These are phyloP conservation scores for Steinernema hermaphroditum DNA, from an alignment of 2,888 invertebrate species.

Conservation along the genomic window DNA sequence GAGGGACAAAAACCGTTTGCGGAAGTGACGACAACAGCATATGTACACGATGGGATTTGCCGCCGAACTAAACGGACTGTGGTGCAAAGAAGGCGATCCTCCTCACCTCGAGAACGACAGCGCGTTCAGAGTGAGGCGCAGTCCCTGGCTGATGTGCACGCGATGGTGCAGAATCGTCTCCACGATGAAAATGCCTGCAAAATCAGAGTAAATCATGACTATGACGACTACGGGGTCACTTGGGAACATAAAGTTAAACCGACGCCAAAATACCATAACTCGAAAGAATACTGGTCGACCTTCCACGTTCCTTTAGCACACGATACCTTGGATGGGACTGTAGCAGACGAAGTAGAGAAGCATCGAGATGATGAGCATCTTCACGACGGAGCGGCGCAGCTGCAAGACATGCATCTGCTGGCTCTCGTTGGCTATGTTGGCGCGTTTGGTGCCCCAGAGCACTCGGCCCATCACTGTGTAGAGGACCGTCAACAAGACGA, in stretches of 20 bases:
- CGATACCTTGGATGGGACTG: conserved; percentile 68
- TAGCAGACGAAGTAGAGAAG: conserved; percentile 69
- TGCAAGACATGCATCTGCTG: conserved; percentile 49
- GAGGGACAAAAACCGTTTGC: conserved; percentile 39
- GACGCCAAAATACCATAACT: too few relatives aligned
- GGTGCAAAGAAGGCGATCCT: neutral
- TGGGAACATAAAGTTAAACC: neutral
- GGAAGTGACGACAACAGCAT: conserved; percentile 56
- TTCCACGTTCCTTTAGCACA: too few relatives aligned
- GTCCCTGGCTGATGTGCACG: conserved; percentile 47
- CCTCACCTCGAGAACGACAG: conserved; percentile 49
- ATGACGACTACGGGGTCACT: neutral
- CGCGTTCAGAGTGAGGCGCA: conserved; percentile 48
- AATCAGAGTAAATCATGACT: neutral
- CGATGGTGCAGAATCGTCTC: conserved; percentile 42
- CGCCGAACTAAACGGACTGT: conserved; percentile 46
- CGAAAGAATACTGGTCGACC: too few relatives aligned
- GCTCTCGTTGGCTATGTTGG: conserved; percentile 50
- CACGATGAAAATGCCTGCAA: conserved; percentile 47
- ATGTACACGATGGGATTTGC: conserved; percentile 58
- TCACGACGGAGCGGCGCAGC: conserved; percentile 68
- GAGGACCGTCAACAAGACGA: conserved; percentile 51
- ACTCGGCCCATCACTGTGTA: conserved; percentile 51
- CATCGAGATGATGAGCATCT: conserved; percentile 69
- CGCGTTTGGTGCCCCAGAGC: conserved; percentile 41